A percentile compares a stretch with the other conserved stretches of the same genome.
Evolutionary conservation across 2,113 vertebrate genomes (phyloP).

Genomic region (Podarcis raffonei): DNA sequence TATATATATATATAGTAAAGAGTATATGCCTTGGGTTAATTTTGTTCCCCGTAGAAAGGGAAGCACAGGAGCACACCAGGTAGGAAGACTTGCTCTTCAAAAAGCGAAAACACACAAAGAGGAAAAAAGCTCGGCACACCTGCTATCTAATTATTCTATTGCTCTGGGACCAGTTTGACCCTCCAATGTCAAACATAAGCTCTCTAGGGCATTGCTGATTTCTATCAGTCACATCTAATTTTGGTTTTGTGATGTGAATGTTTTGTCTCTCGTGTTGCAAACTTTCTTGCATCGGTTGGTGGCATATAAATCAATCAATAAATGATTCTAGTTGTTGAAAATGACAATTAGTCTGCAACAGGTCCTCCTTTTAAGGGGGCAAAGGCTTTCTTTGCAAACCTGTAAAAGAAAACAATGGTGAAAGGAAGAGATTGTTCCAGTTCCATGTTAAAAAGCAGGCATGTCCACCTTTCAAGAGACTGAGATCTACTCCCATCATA

Average conservation of each 20-base stretch:
- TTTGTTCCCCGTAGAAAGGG: neutral
- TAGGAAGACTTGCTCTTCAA: neutral
- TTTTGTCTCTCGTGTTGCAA: neutral
- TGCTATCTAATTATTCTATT: neutral
- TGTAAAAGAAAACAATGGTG: conserved; percentile 46
- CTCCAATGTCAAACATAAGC: conserved; percentile 12
- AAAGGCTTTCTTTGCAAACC: conserved; percentile 89
- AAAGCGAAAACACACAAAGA: neutral
- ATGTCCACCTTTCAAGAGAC: no score
- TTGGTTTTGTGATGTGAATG: neutral
- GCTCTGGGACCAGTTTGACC: neutral
- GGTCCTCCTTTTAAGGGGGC: conserved; percentile 81
- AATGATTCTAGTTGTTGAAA: conserved; percentile 85
- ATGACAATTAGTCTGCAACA: conserved; percentile 89
- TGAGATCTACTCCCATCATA: no score
- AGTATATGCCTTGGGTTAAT: neutral
- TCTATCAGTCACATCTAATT: conserved; percentile 91
- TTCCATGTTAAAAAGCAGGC: neutral
- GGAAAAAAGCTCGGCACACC: neutral
- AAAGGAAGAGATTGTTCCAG: neutral
- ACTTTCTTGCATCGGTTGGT: neutral
- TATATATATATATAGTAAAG: no score
- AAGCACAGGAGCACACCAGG: no score
- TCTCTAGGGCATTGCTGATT: conserved; percentile 77
- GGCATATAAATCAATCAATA: neutral